These are phyloP conservation scores for Tetramorium parvispinum DNA, from an alignment of 1,140 invertebrate genomes.

Conservation along the genomic window DNA sequence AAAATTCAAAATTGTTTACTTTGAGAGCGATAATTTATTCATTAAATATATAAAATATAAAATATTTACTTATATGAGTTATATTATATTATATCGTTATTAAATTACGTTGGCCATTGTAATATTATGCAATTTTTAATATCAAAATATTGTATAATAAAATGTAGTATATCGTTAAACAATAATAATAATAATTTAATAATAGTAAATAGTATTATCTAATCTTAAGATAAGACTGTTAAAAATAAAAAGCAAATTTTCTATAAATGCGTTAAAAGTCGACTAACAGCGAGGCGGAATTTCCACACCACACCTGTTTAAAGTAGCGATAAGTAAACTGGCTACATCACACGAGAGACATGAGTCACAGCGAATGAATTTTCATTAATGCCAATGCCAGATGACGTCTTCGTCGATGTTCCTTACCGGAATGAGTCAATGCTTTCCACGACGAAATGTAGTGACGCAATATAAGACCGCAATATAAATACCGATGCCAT, in stretches of 20 bases:
- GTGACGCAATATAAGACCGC: not conserved
- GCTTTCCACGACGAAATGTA: slow-evolving; percentile 9
- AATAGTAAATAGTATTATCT: too few relatives aligned
- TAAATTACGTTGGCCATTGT: not conserved
- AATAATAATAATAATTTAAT: not conserved
- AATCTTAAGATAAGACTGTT: not conserved
- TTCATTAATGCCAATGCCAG: not conserved
- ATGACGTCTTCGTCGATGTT: slow-evolving; percentile 13
- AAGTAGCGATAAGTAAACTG: slow-evolving; percentile 45
- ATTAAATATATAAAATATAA: not conserved
- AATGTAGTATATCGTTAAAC: not conserved
- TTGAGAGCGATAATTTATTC: not conserved
- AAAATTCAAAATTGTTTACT: not conserved
- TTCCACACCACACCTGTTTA: slow-evolving; percentile 61
- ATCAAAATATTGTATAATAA: not conserved
- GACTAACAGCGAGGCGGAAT: not conserved
- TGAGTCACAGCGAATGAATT: slow-evolving; percentile 58
- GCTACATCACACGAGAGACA: slow-evolving; percentile 27
- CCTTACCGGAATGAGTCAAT: not conserved
- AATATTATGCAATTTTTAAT: not conserved
- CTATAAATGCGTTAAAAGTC: not conserved
- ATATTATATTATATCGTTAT: not conserved
- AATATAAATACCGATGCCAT: slow-evolving; percentile 13
- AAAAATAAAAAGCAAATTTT: not conserved
- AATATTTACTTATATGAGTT: not conserved